Conservation (phyloP, 2,113 vertebrate species). For the Peromyscus polionotus region DNA sequence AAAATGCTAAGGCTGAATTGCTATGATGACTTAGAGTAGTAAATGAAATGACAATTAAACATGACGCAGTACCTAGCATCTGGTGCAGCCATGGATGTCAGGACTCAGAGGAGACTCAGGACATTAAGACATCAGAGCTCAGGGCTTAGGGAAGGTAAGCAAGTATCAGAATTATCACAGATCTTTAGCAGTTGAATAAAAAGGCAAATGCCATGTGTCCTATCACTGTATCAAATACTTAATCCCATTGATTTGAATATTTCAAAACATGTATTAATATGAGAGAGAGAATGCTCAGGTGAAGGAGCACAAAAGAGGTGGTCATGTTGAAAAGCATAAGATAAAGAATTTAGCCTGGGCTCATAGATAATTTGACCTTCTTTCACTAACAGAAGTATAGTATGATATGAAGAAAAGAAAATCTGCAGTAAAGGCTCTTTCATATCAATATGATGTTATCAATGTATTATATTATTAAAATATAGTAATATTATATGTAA, state of each 20-base stretch:
- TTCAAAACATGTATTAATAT: background rate
- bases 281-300: background rate
- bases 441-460: background rate
- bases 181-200: background rate
- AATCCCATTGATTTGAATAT: background rate
- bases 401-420: background rate
- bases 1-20: background rate
- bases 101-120: background rate
- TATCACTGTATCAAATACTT: background rate
- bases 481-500: background rate
- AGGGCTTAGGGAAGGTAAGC: background rate
- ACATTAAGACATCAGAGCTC: background rate
- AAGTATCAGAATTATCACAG: background rate
- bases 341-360: background rate
- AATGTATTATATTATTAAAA: background rate
- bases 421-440: background rate
- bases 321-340: background rate
- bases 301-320: background rate
- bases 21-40: background rate
- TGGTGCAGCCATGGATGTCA: background rate
- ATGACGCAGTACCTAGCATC: background rate
- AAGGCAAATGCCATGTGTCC: background rate
- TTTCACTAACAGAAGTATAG: background rate
- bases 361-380: background rate
- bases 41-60: constrained; percentile 1